phyloP scores from a whole-genome alignment of 1,140 invertebrate species.

The Hyphantria cunea region DNA sequence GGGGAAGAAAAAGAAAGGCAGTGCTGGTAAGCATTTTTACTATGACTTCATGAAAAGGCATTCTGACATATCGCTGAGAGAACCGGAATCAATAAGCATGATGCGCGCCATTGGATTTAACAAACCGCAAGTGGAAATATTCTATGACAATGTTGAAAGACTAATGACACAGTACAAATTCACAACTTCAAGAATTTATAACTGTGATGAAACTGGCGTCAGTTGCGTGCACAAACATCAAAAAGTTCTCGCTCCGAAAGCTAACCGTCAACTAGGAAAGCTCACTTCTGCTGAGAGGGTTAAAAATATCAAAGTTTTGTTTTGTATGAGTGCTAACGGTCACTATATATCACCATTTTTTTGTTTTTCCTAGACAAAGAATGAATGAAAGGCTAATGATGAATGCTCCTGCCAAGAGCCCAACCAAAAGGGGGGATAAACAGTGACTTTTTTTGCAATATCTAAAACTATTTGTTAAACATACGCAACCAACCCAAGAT shows the following conservation, averaged over 20 bases:
- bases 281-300: slow-evolving; percentile 77
- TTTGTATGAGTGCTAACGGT: slow-evolving; percentile 63
- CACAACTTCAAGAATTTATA: slow-evolving; percentile 58
- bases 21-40: slow-evolving; percentile 69
- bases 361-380: slow-evolving; percentile 67
- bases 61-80: slow-evolving; percentile 59
- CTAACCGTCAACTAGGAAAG: slow-evolving; percentile 62
- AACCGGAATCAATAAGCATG: slow-evolving; percentile 65
- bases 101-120: slow-evolving; percentile 42
- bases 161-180: slow-evolving; percentile 69
- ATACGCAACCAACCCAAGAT: slow-evolving; percentile 30
- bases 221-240: slow-evolving; percentile 65
- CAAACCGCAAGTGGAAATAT: slow-evolving; percentile 53
- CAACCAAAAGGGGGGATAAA: slow-evolving; percentile 59
- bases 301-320: slow-evolving; percentile 67
- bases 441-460: slow-evolving; percentile 38
- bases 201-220: slow-evolving; percentile 76
- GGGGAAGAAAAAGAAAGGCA: slow-evolving; percentile 28
- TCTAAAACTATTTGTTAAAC: slow-evolving; percentile 52
- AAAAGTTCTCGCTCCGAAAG: slow-evolving; percentile 77
- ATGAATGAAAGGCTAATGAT: slow-evolving; percentile 56
- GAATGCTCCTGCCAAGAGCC: slow-evolving; percentile 61
- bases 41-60: slow-evolving; percentile 65
- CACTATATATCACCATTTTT: slow-evolving; percentile 67
- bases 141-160: slow-evolving; percentile 45